Evolutionary conservation across 2,888 invertebrate species (phyloP).

Genomic region (Blera fallax): DNA sequence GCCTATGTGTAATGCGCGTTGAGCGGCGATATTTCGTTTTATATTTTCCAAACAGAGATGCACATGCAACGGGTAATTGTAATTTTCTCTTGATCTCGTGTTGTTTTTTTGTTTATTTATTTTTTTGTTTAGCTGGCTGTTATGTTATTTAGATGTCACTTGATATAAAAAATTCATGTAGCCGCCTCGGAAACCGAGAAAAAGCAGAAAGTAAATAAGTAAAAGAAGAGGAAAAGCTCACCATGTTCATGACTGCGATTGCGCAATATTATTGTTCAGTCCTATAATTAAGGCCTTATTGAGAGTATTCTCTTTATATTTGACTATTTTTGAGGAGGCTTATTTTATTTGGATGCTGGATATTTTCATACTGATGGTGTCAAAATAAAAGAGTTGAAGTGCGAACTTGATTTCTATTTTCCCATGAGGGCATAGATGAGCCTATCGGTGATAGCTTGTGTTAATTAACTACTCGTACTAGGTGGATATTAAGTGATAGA

Average conservation of each 20-base stretch:
- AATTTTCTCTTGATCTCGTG: conserved; percentile 31
- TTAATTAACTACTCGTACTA: too few species aligned
- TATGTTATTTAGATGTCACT: conserved; percentile 29
- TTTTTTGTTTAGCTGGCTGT: not conserved
- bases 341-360: too few species aligned
- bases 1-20: conserved; percentile 38
- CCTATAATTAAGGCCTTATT: conserved; percentile 9
- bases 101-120: not conserved
- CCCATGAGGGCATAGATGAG: too few species aligned
- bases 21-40: conserved; percentile 16
- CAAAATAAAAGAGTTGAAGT: conserved; percentile 9
- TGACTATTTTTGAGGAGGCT: too few species aligned
- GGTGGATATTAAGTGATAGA: too few species aligned
- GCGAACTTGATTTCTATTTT: not conserved
- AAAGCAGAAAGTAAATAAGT: not conserved
- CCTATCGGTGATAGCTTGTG: too few species aligned
- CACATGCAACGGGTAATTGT: conserved; percentile 45
- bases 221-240: not conserved
- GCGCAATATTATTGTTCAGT: conserved; percentile 6
- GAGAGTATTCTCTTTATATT: not conserved
- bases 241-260: conserved; percentile 30
- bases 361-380: not conserved
- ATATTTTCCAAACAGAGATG: conserved; percentile 8
- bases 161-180: not conserved
- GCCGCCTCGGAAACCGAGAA: not conserved